Evolutionary conservation across 37 sponge, comb jelly and placozoan species (phyloP).

Genomic region (Diacarnus erythraeanus): DNA sequence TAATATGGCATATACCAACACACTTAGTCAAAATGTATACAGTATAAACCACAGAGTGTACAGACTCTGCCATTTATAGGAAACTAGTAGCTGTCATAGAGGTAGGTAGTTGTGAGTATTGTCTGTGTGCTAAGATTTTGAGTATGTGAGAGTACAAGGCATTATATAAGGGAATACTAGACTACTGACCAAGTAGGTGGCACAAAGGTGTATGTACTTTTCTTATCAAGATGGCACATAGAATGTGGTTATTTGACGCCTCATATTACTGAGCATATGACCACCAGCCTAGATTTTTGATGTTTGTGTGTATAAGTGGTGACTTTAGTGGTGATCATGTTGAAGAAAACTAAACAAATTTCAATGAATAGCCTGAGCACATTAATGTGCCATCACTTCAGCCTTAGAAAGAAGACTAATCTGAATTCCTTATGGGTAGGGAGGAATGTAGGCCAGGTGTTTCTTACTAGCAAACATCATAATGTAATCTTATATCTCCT

Average conservation of each 20-base stretch:
- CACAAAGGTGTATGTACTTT: too few relatives aligned
- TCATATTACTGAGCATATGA: not conserved
- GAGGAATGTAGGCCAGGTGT: not conserved
- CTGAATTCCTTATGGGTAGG: not conserved
- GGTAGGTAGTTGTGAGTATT: too few relatives aligned
- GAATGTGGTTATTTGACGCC: not conserved
- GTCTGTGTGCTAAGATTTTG: too few relatives aligned
- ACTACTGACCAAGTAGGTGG: too few relatives aligned
- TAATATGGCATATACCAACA: not conserved
- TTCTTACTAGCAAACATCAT: not conserved
- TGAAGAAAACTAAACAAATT: not conserved
- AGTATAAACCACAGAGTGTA: too few relatives aligned
- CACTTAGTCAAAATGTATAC: not conserved
- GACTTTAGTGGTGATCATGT: not conserved
- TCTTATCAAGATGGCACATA: not conserved
- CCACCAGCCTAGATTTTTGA: not conserved
- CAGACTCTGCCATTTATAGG: too few relatives aligned
- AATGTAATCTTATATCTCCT: not conserved
- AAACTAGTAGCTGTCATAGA: too few relatives aligned
- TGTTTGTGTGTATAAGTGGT: not conserved
- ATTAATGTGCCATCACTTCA: not conserved
- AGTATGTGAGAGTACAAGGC: too few relatives aligned
- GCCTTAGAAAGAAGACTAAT: not conserved
- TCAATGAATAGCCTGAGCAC: conserved; percentile 1
- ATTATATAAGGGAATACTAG: too few relatives aligned